Base-by-base conservation (phyloP, 2,888 invertebrate genomes). In the Scaeva pyrastri region DNA sequence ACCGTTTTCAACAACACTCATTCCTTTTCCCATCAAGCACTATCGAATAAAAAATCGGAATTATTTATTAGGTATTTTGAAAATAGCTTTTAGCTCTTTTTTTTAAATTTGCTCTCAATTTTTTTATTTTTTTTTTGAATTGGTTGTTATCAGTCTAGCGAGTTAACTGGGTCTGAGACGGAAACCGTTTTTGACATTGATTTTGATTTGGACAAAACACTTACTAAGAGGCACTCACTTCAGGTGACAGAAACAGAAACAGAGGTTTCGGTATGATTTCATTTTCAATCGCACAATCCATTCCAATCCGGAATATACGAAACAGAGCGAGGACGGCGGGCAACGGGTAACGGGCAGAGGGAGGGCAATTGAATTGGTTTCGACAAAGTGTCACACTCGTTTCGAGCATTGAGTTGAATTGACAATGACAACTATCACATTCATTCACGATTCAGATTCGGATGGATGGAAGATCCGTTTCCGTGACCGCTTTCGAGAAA, bases 151-250 rank as follows among this genome's bases (percentile, higher is more conserved):
- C 85, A 80, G 85, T 81, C 76, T 76, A 76, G 60, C 72, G n/a
- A 43, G 10, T 62, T 43, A 10, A n/a, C 23, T 48, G 48, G 64
- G 80, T 80, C 73, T 66, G 64, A 41, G 76, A 85, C 81, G 62
- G 80, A 85, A 85, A 85, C 81, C 85, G 72, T 85, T 85, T 85
- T 81, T 73, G 31, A 81, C 62, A 43, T 80, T 50, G 76, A 79
- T 23, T 68, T 62, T 68, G 55, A 64, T 66, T 64, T 68, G 75
- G 60, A 70, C 62, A 48, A 62, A 41, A 80, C 43, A 55, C 75
- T 79, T 75, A 48, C 2, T 39, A 21, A 58, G 79, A 85, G 81
- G 81, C 85, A 85, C 85, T 73, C 85, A 85, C 85, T 81, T 77
- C 72, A 81, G 81, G 73, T 75, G 84, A 75, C 71, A 75, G 43